Evolutionary conservation across 1,140 invertebrate genomes (phyloP), one percentile per base, ranked within the genome.

Genomic region (Phthorimaea operculella): DNA sequence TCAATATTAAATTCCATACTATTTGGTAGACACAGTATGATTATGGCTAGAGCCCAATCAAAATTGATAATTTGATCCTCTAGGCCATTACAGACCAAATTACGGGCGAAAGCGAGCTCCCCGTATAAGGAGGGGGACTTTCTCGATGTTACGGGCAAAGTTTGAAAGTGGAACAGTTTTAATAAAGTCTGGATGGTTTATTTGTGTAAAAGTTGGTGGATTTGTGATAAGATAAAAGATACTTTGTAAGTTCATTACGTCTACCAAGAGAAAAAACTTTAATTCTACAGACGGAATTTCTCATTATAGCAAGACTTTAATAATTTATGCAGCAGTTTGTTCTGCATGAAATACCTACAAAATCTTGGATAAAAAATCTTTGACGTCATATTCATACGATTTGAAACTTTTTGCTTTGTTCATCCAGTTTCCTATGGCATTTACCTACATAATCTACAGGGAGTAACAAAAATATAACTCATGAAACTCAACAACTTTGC

Each of bases 21-120:
- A 28, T 28, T 28, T 28, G 21, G 21, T 28, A 28, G 21, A 28
- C 2, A 28, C 6, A 28, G 21, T 39, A n/a, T 39, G 36, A 39
- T 39, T 39, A 39, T 39, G 4, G 15, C 11, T 14, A 15, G 45
- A 5, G 10, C 52, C 44, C 59, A 69, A 69, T 68, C 66, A 68
- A 57, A 57, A 63, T 70, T 66, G 60, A 70, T 68, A 70, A 70
- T 74, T 71, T 57, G 59, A 66, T 64, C 69, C 62, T 64, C 70
- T 60, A 45, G 51, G 57, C 66, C 64, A 67, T 70, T 72, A 72
- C 64, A 60, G 65, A 21, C 51, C 54, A 66, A 70, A 68, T 64
- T 67, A 69, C 63, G 51, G 61, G 71, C 21, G 71, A 74, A 74
- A 74, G 68, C 62, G 50, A 58, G 55, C 53, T 54, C 50, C 66